phyloP scores from a whole-genome alignment of 2,797 vertebrate species.

The Sebastes iracundus region DNA sequence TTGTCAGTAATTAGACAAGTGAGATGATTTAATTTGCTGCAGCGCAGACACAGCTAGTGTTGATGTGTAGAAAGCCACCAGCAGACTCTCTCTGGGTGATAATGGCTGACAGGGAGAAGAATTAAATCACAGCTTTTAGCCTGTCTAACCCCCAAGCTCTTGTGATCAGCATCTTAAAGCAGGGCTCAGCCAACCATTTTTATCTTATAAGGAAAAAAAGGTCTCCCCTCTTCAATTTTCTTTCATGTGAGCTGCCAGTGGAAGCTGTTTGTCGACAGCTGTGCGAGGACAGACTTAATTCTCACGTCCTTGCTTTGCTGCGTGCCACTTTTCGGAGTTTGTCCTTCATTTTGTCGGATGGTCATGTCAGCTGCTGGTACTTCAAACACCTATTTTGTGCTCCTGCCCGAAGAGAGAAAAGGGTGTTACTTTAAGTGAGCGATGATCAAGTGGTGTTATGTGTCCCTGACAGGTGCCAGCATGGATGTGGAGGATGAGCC shows the following conservation, averaged over 20 bases:
- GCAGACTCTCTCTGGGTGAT: constrained; percentile 53
- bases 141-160: constrained; percentile 37
- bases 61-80: constrained; percentile 45
- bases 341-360: constrained; percentile 45
- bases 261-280: constrained; percentile 39
- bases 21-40: constrained; percentile 77
- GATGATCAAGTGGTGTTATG: constrained; percentile 47
- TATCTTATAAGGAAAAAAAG: constrained; percentile 36
- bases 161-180: constrained; percentile 79
- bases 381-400: constrained; percentile 44
- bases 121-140: constrained; percentile 68
- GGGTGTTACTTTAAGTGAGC: constrained; percentile 22
- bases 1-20: constrained; percentile 73
- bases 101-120: constrained; percentile 62
- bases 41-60: constrained; percentile 43
- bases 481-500: constrained; percentile 94
- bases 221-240: constrained; percentile 30
- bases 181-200: constrained; percentile 50
- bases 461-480: constrained; percentile 70
- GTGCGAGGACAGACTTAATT: constrained; percentile 59
- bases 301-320: constrained; percentile 48
- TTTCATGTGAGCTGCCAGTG: constrained; percentile 40
- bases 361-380: constrained; percentile 36
- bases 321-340: constrained; percentile 51
- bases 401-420: constrained; percentile 15